Percentiles rank a stretch among this genome's conserved stretches.
phyloP scores from a whole-genome alignment of 1,140 invertebrate species.

The Brachionus plicatilis region DNA sequence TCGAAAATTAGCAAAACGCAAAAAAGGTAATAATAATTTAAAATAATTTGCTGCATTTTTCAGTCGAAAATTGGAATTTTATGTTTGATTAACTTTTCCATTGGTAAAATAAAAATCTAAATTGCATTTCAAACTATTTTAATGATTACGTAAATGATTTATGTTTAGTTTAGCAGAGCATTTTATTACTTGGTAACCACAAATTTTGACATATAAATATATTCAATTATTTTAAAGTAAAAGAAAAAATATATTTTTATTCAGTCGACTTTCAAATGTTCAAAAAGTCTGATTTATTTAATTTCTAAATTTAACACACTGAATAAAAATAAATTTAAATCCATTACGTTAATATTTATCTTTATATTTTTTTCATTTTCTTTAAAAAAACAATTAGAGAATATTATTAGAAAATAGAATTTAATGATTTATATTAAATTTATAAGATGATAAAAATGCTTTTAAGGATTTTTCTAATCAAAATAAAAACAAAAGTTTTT shows the following conservation, averaged over 20 bases:
- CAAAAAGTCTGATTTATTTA: neutral
- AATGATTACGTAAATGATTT: neutral
- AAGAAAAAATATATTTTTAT: neutral
- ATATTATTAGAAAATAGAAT: no score
- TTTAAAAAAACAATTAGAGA: no score
- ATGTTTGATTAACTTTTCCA: neutral
- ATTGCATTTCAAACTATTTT: neutral
- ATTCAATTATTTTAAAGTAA: neutral
- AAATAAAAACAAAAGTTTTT: no score
- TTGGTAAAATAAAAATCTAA: neutral
- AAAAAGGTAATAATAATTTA: conserved; percentile 24
- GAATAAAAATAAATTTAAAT: no score
- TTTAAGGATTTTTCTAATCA: no score
- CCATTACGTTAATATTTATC: no score
- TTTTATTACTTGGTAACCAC: neutral
- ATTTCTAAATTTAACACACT: no score
- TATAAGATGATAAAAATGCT: no score
- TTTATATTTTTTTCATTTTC: no score
- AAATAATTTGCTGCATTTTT: conserved; percentile 1
- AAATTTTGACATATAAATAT: neutral
- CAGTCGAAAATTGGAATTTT: neutral
- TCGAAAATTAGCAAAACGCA: neutral
- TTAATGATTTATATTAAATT: no score
- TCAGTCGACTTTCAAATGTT: neutral
- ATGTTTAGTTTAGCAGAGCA: neutral